Conservation (phyloP, 2,113 vertebrate species). For the Pseudolaguvia tuberculata region DNA sequence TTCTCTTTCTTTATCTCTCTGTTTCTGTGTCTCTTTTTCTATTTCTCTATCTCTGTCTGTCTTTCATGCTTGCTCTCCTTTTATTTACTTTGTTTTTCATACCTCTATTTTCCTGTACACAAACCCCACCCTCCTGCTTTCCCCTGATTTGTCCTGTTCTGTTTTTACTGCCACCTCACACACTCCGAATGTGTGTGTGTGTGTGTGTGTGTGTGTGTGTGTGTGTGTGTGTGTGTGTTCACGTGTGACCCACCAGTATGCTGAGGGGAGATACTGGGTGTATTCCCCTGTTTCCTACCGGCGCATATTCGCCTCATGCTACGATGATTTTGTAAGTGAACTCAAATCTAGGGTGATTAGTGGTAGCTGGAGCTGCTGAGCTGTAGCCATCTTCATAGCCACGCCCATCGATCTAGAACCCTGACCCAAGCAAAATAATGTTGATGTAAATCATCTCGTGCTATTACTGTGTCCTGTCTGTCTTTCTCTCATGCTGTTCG, state of each 20-base stretch:
- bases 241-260: conserved; percentile 78
- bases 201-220: no score
- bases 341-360: not conserved
- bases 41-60: no score
- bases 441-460: not conserved
- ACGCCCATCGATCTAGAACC: not conserved
- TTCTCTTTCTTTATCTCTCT: no score
- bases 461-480: not conserved
- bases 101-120: not conserved
- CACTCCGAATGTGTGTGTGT: conserved; percentile 1
- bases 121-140: conserved; percentile 12
- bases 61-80: conserved; percentile 15
- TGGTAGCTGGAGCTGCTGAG: not conserved
- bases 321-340: conserved; percentile 64
- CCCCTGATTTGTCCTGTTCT: not conserved
- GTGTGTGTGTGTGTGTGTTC: conserved; percentile 44
- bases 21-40: no score
- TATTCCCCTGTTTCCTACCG: conserved; percentile 84
- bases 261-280: conserved; percentile 93
- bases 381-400: not conserved
- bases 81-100: conserved; percentile 8
- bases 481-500: conserved; percentile 9
- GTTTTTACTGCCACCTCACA: conserved; percentile 6
- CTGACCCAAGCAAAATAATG: conserved; percentile 1
- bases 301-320: conserved; percentile 68